Evolutionary conservation across 2,797 vertebrate genomes (phyloP).

Genomic region (Hippocampus kuda): DNA sequence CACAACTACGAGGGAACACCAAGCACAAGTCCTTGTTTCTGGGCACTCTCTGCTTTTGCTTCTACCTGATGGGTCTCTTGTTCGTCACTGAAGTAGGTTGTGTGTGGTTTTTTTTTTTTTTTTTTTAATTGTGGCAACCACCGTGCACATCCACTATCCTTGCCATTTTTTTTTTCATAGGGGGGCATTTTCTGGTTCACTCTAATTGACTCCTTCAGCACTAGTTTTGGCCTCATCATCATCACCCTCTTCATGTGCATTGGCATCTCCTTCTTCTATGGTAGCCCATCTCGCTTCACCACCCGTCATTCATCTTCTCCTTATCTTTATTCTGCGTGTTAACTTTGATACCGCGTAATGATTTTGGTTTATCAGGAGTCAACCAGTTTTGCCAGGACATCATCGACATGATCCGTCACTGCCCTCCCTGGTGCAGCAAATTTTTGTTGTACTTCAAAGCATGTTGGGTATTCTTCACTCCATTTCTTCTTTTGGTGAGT

Average conservation of each 20-base stretch:
- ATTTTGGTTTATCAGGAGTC: slow-evolving; percentile 43
- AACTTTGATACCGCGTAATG: background rate
- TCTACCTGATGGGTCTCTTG: slow-evolving; percentile 75
- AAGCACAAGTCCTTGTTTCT: slow-evolving; percentile 66
- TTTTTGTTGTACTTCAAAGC: slow-evolving; percentile 73
- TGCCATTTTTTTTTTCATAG: slow-evolving; percentile 48
- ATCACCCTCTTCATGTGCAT: slow-evolving; percentile 80
- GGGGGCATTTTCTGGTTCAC: slow-evolving; percentile 86
- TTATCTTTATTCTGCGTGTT: background rate
- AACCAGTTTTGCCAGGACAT: slow-evolving; percentile 80
- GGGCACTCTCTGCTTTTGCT: slow-evolving; percentile 61
- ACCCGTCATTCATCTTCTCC: slow-evolving; percentile 7
- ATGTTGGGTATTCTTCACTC: slow-evolving; percentile 74
- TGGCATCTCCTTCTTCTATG: slow-evolving; percentile 79
- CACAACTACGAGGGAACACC: slow-evolving; percentile 53
- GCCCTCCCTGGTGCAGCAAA: slow-evolving; percentile 73
- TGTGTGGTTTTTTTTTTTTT: background rate
- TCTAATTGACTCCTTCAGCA: slow-evolving; percentile 79
- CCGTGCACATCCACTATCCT: background rate
- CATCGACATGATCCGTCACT: slow-evolving; percentile 70
- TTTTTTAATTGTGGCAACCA: background rate
- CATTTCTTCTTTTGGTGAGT: slow-evolving; percentile 72
- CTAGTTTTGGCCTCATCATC: slow-evolving; percentile 82
- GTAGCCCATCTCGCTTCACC: slow-evolving; percentile 43
- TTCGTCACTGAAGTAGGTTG: slow-evolving; percentile 67